phyloP scores from a whole-genome alignment of 2,888 invertebrate genomes.

The Cantharis rustica region DNA sequence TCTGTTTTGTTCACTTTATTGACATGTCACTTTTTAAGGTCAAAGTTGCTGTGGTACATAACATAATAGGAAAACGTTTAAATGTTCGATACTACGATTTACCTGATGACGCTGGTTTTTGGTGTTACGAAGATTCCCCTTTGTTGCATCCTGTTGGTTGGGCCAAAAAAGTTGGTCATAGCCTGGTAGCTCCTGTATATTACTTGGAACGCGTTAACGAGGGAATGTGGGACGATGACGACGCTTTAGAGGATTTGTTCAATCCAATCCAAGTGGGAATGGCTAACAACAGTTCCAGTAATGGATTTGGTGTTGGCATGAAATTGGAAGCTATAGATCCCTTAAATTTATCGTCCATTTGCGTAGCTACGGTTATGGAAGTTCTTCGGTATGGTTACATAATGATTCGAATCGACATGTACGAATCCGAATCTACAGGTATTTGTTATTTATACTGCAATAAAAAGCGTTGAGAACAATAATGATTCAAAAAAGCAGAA shows the following conservation, averaged over 20 bases:
- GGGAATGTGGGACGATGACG: slow-evolving; percentile 73
- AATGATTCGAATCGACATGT: slow-evolving; percentile 96
- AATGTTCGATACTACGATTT: slow-evolving; percentile 90
- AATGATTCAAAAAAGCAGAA: too few relatives aligned
- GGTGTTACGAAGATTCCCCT: slow-evolving; percentile 96
- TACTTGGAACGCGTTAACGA: slow-evolving; percentile 77
- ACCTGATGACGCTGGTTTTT: slow-evolving; percentile 85
- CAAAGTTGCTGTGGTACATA: slow-evolving; percentile 84
- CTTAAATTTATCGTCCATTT: slow-evolving; percentile 89
- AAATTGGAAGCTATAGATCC: slow-evolving; percentile 98
- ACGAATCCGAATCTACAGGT: slow-evolving; percentile 77
- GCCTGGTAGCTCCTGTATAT: slow-evolving; percentile 79
- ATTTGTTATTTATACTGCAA: slow-evolving; percentile 3
- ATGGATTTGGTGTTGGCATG: slow-evolving; percentile 82
- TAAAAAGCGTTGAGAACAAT: too few relatives aligned
- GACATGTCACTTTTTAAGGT: slow-evolving; percentile 50
- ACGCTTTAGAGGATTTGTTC: slow-evolving; percentile 82
- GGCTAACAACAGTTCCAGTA: slow-evolving; percentile 21
- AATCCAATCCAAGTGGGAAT: slow-evolving; percentile 60
- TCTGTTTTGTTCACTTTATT: slow-evolving; percentile 23
- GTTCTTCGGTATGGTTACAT: slow-evolving; percentile 91
- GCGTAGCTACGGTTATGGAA: slow-evolving; percentile 94
- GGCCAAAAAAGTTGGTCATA: slow-evolving; percentile 86
- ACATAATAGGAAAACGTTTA: slow-evolving; percentile 90
- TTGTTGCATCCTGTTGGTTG: slow-evolving; percentile 96